phyloP scores from a whole-genome alignment of 2,113 vertebrate species.

The Actenoides hombroni region DNA sequence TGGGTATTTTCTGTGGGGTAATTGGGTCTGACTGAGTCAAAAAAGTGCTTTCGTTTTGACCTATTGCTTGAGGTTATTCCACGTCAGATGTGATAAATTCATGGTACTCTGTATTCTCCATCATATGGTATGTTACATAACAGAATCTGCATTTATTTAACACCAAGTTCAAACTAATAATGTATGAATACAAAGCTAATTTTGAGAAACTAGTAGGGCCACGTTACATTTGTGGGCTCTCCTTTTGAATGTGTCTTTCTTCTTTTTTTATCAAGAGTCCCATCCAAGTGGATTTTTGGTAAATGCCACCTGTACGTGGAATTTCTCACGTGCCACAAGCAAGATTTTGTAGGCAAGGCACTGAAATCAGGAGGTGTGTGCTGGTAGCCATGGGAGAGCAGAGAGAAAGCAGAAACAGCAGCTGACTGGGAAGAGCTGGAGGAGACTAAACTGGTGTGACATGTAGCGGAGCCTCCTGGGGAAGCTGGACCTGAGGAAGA shows the following conservation, averaged over 20 bases:
- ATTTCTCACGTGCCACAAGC: not conserved
- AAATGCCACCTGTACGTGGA: not conserved
- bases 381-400: not conserved
- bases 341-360: not conserved
- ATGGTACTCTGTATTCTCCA: not conserved
- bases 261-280: not conserved
- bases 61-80: conserved; percentile 8
- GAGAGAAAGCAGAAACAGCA: not conserved
- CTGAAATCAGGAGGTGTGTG: not conserved
- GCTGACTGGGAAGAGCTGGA: not conserved
- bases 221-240: not conserved
- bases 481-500: not conserved
- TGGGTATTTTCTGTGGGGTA: not conserved
- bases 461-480: not conserved
- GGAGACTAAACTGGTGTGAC: accelerated
- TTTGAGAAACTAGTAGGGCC: not conserved
- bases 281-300: not conserved
- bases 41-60: conserved; percentile 14
- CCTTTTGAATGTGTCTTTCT: not conserved
- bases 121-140: not conserved
- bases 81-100: not conserved
- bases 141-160: not conserved
- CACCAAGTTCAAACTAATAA: not conserved
- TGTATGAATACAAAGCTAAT: not conserved
- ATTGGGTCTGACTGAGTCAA: not conserved